Percentiles rank a stretch among this genome's conserved stretches.
Conservation (phyloP, 1,140 invertebrate species). For the Nasonia giraulti region DNA sequence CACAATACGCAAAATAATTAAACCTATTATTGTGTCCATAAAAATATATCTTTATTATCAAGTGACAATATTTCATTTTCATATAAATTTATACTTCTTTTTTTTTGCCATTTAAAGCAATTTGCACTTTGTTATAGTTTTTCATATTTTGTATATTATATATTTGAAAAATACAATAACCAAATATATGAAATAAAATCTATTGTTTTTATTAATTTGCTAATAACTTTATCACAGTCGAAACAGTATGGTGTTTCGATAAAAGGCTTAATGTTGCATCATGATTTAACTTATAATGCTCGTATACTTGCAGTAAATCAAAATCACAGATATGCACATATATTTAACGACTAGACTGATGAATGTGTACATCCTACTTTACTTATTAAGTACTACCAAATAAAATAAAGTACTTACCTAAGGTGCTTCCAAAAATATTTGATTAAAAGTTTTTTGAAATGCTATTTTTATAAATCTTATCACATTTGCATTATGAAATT, state of each 20-base stretch:
- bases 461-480: neutral
- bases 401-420: neutral
- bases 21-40: neutral
- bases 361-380: neutral
- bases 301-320: constrained; percentile 17
- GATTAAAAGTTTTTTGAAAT: neutral
- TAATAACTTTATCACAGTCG: constrained; percentile 26
- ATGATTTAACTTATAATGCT: neutral
- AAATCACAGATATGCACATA: neutral
- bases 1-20: neutral
- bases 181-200: neutral
- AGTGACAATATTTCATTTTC: constrained; percentile 24
- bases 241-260: constrained; percentile 11
- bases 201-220: neutral
- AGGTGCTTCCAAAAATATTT: neutral
- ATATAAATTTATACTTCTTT: constrained; percentile 4
- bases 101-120: constrained; percentile 25
- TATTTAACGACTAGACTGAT: constrained; percentile 32
- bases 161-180: constrained; percentile 8
- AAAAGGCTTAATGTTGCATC: constrained; percentile 10
- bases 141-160: neutral
- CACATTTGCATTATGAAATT: neutral
- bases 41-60: constrained; percentile 39
- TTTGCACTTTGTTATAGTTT: neutral
- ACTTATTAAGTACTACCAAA: neutral